These are phyloP conservation scores for Eleginops maclovinus DNA, from an alignment of 2,113 vertebrate genomes.

Conservation along the genomic window DNA sequence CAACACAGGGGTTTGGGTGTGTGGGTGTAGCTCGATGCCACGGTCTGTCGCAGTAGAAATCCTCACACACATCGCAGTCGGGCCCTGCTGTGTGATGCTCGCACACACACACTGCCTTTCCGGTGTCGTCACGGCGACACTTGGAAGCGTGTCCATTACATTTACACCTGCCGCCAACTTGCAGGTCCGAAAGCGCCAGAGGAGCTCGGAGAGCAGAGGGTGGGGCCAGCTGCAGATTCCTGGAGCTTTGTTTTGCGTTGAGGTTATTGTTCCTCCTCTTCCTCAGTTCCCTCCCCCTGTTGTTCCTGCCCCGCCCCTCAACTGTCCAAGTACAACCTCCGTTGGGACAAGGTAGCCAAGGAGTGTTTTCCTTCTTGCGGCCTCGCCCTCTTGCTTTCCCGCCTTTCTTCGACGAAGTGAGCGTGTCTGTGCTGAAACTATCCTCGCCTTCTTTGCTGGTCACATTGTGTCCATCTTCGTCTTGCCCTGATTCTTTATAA, in stretches of 20 bases:
- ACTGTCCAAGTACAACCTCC: constrained; percentile 77
- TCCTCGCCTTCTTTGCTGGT: constrained; percentile 78
- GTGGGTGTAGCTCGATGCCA: constrained; percentile 89
- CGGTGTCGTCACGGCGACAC: constrained; percentile 81
- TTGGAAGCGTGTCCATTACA: constrained; percentile 89
- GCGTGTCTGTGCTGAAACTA: constrained; percentile 20
- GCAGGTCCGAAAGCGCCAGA: constrained; percentile 85
- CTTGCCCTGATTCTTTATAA: constrained; percentile 69
- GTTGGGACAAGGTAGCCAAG: constrained; percentile 69
- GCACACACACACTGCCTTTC: constrained; percentile 83
- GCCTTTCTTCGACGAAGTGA: constrained; percentile 61
- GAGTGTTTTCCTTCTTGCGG: constrained; percentile 68
- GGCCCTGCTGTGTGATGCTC: constrained; percentile 88
- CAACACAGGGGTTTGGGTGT: constrained; percentile 87
- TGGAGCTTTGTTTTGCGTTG: constrained; percentile 51
- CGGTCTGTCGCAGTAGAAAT: constrained; percentile 87
- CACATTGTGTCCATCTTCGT: constrained; percentile 79
- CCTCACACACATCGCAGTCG: constrained; percentile 87
- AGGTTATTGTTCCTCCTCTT: constrained; percentile 82
- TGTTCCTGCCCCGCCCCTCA: constrained; percentile 60
- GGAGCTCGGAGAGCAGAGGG: constrained; percentile 43
- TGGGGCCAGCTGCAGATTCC: constrained; percentile 41
- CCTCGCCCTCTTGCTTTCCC: constrained; percentile 64
- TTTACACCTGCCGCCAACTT: constrained; percentile 89
- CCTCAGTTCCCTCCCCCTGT: constrained; percentile 79